Percentiles rank a stretch among this genome's conserved stretches.
phyloP scores from a whole-genome alignment of 2,113 vertebrate genomes.

The Podocnemis expansa region DNA sequence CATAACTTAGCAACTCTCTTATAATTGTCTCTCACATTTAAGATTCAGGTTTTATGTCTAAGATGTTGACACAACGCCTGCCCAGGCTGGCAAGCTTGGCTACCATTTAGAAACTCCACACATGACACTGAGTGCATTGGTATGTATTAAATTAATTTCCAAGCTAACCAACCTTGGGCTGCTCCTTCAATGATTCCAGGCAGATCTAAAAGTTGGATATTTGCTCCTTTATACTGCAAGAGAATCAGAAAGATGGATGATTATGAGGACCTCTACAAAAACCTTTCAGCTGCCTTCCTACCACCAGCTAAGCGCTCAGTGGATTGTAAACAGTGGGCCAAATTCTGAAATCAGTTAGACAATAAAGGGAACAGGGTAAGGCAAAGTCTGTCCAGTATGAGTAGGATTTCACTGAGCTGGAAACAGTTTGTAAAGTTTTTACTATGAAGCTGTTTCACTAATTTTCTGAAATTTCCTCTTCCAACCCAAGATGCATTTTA shows the following conservation, averaged over 20 bases:
- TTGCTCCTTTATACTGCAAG: slow-evolving; percentile 96
- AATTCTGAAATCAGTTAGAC: neutral
- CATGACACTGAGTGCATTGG: neutral
- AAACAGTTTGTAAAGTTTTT: neutral
- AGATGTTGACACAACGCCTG: neutral
- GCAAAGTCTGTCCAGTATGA: neutral
- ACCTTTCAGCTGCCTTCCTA: neutral
- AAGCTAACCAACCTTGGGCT: slow-evolving; percentile 86
- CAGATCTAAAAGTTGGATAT: slow-evolving; percentile 96
- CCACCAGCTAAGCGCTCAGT: fast-evolving
- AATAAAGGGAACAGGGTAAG: neutral
- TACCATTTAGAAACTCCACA: neutral
- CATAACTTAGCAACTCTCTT: neutral
- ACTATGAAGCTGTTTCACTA: fast-evolving
- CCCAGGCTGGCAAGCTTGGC: neutral
- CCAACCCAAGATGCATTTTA: neutral
- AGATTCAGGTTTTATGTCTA: slow-evolving; percentile 4
- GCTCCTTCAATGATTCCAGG: slow-evolving; percentile 99
- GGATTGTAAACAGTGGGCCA: neutral
- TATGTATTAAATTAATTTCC: neutral
- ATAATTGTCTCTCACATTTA: slow-evolving; percentile 33
- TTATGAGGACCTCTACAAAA: neutral
- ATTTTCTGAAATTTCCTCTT: neutral
- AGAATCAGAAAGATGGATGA: neutral
- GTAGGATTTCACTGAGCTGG: neutral